phyloP scores from a whole-genome alignment of 2,888 invertebrate genomes.

The Platynereis dumerilii region DNA sequence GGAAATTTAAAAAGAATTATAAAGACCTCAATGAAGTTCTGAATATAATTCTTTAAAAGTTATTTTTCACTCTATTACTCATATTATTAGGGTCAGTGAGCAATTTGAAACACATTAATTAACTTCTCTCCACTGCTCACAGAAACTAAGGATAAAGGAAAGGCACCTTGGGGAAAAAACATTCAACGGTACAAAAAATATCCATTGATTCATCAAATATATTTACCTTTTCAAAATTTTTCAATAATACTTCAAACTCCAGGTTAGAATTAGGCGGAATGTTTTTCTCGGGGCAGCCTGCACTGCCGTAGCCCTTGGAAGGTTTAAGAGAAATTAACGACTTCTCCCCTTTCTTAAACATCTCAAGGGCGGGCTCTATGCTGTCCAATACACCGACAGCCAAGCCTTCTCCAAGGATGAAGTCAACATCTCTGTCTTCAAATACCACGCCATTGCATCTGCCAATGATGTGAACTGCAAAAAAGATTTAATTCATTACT shows the following conservation, averaged over 20 bases:
- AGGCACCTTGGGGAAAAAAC: no score
- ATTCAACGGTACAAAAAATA: no score
- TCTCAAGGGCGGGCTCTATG: conserved; percentile 65
- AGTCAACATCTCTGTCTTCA: conserved; percentile 83
- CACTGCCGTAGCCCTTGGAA: conserved; percentile 79
- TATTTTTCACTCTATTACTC: no score
- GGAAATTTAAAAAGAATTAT: no score
- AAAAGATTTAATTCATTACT: conserved; percentile 27
- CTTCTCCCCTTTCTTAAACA: conserved; percentile 81
- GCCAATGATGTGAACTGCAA: conserved; percentile 77
- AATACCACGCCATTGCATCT: conserved; percentile 73
- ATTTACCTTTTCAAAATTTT: conserved; percentile 80
- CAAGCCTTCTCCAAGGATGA: conserved; percentile 84
- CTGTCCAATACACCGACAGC: conserved; percentile 80
- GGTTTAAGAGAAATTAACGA: conserved; percentile 72
- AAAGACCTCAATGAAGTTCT: no score
- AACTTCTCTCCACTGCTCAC: no score
- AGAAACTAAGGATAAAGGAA: no score
- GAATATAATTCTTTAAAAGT: no score
- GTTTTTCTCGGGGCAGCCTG: conserved; percentile 73
- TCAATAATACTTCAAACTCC: conserved; percentile 79
- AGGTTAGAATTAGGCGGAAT: conserved; percentile 77
- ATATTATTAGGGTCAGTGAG: no score
- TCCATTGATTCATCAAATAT: background rate
- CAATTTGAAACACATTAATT: no score